Evolutionary conservation across 2,797 vertebrate genomes (phyloP).

Genomic region (Argya squamiceps): DNA sequence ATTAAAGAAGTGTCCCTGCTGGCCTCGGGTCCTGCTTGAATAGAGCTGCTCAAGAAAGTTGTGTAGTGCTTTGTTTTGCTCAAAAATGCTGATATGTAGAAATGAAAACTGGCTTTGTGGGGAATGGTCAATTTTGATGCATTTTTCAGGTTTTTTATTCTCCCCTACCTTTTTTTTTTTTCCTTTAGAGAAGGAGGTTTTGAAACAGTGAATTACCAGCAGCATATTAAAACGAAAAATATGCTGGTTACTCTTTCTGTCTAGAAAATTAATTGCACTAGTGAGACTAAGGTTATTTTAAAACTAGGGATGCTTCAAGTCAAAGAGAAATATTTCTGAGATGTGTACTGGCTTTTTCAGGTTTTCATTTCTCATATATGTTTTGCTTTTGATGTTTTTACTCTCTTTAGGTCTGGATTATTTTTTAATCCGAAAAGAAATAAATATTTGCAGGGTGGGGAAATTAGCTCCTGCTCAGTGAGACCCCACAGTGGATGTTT

Average conservation of each 20-base stretch:
- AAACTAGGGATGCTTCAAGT: conserved; percentile 10
- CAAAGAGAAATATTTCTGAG: conserved; percentile 27
- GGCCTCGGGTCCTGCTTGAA: conserved; percentile 27
- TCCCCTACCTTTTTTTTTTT: not conserved
- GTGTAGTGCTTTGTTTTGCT: conserved; percentile 48
- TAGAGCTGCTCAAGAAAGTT: conserved; percentile 43
- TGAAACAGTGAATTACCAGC: conserved; percentile 5
- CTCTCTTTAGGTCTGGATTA: not conserved
- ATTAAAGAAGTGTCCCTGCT: conserved; percentile 41
- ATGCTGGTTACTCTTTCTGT: not conserved
- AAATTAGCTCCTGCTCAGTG: not conserved
- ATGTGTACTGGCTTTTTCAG: not conserved
- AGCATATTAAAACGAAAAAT: not conserved
- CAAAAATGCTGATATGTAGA: not conserved
- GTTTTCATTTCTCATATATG: not conserved
- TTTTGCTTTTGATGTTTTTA: conserved; percentile 6
- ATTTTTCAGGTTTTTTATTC: conserved; percentile 8
- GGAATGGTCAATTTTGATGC: conserved; percentile 44
- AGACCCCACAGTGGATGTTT: not conserved
- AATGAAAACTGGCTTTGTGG: conserved; percentile 44
- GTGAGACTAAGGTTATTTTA: conserved; percentile 10
- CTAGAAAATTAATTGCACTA: conserved; percentile 41
- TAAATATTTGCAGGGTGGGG: not conserved
- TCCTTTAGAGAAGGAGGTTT: not conserved
- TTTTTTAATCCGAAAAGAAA: not conserved